Evolutionary conservation across 2,113 vertebrate species (phyloP), one percentile per base, ranked within the genome.

Genomic region (Monarcha castaneiventris): DNA sequence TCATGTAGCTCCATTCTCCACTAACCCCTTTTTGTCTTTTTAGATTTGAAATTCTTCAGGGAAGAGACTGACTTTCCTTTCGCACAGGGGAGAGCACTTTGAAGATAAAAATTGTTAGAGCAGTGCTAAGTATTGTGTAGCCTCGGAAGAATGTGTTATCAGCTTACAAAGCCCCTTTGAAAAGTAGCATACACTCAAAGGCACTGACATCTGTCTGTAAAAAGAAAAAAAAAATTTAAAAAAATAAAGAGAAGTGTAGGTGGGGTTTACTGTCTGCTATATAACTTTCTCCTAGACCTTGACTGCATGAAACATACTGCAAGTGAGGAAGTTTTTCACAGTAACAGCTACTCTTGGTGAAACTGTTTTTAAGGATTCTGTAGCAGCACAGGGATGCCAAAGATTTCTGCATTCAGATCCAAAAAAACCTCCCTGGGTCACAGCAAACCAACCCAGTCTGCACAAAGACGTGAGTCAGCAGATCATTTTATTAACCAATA

Each of bases 141-240:
- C 91, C 82, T 91, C 4, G 2, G 85, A 96, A 96, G 92, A 96
- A 96, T 54, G 75, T 94, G 92, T 95, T 96, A 97, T 54, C 95
- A 92, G 76, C 94, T 96, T 90, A 93, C 94, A 96, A 96, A 96
- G 93, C 76, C 69, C 73, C 85, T 96, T 96, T 97, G 95, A 97
- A 96, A 97, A 93, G 94, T 94, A 96, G 72, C 94, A 93, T 96
- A 89, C 76, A 93, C 83, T 93, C 85, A 90, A 92, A 95, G 90
- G 74, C 95, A 88, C 76, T 92, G 93, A 95, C 92, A 96, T 90
- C 93, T 96, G 87, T 91, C 93, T 95, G 78, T 83, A 88, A 96
- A 90, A 92, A 71, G 10, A 2, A 69, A 44, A 68, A 86, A 68
- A 81, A 82, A 64, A 10, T 13, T 4, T 41, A 84, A 63, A 86